Conservation (phyloP, 2,113 vertebrate species). For the Kryptolebias marmoratus region DNA sequence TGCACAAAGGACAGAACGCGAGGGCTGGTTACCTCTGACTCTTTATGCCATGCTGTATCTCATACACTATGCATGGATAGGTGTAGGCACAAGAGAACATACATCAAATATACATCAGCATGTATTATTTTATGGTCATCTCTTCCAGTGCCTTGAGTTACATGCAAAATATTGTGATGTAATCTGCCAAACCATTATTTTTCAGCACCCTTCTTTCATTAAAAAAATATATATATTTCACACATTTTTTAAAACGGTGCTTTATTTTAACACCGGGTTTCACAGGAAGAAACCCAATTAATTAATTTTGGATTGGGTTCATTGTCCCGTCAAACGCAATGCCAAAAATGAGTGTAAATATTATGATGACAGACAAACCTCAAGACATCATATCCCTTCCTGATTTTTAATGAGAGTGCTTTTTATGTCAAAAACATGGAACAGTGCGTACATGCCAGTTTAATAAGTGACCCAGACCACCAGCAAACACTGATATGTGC, state of each 20-base stretch:
- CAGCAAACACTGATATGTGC: constrained; percentile 17
- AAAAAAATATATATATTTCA: neutral
- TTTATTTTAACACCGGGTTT: neutral
- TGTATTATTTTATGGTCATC: constrained; percentile 5
- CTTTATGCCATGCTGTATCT: neutral
- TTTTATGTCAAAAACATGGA: constrained; percentile 10
- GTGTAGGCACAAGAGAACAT: constrained; percentile 9
- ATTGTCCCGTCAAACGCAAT: neutral
- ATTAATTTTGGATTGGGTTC: neutral
- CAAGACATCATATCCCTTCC: neutral
- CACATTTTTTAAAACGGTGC: neutral
- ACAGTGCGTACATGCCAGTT: constrained; percentile 2
- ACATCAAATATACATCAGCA: constrained; percentile 15
- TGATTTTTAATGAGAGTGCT: neutral
- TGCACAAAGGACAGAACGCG: constrained; percentile 8
- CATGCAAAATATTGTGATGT: constrained; percentile 7
- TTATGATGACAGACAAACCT: neutral
- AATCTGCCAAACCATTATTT: constrained; percentile 5
- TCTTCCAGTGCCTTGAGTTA: neutral
- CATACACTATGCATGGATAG: constrained; percentile 19
- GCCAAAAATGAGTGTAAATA: too few relatives aligned
- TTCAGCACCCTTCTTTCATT: neutral
- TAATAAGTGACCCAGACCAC: neutral
- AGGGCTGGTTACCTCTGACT: constrained; percentile 12
- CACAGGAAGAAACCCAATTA: neutral